A percentile compares a stretch with the other conserved stretches of the same genome.
Evolutionary conservation across 2,888 invertebrate genomes (phyloP).

Genomic region (Patella pellucida): DNA sequence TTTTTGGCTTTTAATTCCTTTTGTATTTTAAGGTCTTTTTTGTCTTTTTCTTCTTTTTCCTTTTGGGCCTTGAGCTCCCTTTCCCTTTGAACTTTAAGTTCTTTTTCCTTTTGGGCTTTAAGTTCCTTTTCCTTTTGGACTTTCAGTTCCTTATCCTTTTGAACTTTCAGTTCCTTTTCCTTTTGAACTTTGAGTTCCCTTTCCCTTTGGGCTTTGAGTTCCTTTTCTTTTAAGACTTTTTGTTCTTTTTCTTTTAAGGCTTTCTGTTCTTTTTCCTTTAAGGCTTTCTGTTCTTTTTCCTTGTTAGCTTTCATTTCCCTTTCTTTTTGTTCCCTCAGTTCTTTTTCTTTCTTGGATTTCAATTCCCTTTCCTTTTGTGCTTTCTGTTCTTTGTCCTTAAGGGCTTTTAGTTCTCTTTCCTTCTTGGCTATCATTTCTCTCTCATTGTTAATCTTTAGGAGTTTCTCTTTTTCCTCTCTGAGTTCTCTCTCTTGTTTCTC

Average conservation of each 20-base stretch:
- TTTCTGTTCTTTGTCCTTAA: not conserved
- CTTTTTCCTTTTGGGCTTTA: not conserved
- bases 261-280: not conserved
- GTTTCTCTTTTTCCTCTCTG: not conserved
- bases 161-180: not conserved
- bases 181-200: not conserved
- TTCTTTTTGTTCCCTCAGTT: constrained; percentile 6
- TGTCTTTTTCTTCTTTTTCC: constrained; percentile 8
- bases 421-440: not conserved
- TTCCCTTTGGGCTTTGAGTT: not conserved
- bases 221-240: constrained; percentile 13
- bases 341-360: not conserved
- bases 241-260: not conserved
- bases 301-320: constrained; percentile 5
- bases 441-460: not conserved
- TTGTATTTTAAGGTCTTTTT: constrained; percentile 8
- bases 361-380: not conserved
- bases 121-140: not conserved
- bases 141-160: constrained; percentile 10
- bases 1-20: constrained; percentile 3
- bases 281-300: not conserved
- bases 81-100: not conserved
- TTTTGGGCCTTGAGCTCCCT: constrained; percentile 7
- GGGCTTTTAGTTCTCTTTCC: not conserved
- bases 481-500: not conserved